Evolutionary conservation across 2,113 vertebrate species (phyloP).

Genomic region (Cisticola juncidis): DNA sequence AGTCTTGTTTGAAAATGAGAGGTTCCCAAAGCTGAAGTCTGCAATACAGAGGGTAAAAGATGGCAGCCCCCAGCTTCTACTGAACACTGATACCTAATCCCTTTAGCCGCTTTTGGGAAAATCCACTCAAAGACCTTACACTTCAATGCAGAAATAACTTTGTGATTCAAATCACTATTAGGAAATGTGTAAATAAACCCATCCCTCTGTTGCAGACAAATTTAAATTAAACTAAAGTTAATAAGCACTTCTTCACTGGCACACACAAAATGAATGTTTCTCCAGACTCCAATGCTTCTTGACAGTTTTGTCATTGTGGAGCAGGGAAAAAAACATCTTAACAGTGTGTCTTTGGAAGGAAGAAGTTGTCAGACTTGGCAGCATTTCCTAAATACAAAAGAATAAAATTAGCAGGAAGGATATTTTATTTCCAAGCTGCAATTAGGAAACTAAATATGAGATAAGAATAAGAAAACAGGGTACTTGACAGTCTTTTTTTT

Average conservation of each 20-base stretch:
- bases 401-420: conserved; percentile 51
- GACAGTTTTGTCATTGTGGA: conserved; percentile 28
- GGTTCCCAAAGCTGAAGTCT: neutral
- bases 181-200: conserved; percentile 34
- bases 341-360: neutral
- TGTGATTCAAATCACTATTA: neutral
- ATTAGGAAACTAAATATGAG: conserved; percentile 27
- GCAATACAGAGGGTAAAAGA: neutral
- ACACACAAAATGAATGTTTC: conserved; percentile 1
- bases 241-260: conserved; percentile 4
- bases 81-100: neutral
- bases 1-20: neutral
- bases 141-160: neutral
- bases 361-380: conserved; percentile 33
- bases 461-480: neutral
- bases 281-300: conserved; percentile 27
- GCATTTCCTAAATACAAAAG: conserved; percentile 40
- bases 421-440: conserved; percentile 41
- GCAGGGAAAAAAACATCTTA: neutral
- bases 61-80: neutral
- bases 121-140: neutral
- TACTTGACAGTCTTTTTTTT: neutral
- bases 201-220: neutral
- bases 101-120: neutral
- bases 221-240: conserved; percentile 35